Percentiles rank a stretch among this genome's conserved stretches.
These are phyloP conservation scores for Pangasius macronema DNA, from an alignment of 2,797 vertebrate species.

Conservation along the genomic window DNA sequence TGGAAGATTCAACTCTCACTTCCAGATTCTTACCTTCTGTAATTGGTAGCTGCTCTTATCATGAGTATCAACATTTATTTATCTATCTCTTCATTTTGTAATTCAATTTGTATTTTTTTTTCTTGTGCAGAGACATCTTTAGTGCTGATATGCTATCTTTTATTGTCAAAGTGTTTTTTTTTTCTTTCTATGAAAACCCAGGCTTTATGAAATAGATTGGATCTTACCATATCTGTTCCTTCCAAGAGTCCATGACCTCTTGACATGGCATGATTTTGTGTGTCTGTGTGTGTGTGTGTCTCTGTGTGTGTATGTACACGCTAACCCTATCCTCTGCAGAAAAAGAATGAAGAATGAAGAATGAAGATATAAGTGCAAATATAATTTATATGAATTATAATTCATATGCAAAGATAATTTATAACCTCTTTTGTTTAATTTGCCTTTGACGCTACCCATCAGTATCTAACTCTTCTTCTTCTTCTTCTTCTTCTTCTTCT, in stretches of 20 bases:
- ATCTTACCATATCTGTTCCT: not conserved
- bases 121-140: not conserved
- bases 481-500: conserved; percentile 5
- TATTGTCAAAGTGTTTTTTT: not conserved
- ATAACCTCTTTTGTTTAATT: not conserved
- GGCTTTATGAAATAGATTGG: not conserved
- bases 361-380: conserved; percentile 24
- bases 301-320: conserved; percentile 1
- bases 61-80: not conserved
- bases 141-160: not conserved
- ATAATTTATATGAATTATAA: not conserved
- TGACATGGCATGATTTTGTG: conserved; percentile 1
- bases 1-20: conserved; percentile 3
- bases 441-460: not conserved
- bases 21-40: not conserved
- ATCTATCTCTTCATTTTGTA: not conserved
- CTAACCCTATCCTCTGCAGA: conserved; percentile 22
- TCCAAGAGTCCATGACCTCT: not conserved
- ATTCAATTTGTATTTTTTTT: no score
- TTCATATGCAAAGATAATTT: not conserved
- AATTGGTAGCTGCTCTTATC: not conserved
- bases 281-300: conserved; percentile 19
- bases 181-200: not conserved
- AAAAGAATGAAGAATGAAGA: conserved; percentile 9
- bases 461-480: not conserved